Base-by-base conservation (phyloP, 2,888 invertebrate species). In the Eueremaeus valkanovi region DNA sequence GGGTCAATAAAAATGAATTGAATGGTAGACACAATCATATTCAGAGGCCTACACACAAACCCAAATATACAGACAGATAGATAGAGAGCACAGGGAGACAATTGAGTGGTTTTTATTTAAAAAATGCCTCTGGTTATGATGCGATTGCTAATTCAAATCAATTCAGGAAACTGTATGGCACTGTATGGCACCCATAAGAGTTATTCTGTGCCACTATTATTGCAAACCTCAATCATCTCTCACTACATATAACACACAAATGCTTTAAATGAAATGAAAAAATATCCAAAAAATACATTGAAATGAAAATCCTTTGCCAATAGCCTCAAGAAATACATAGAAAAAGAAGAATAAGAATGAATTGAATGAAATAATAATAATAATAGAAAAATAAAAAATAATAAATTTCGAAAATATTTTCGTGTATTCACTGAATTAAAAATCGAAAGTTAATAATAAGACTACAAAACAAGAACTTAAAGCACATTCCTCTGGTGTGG, bases 1-100 rank as follows among this genome's bases (percentile, higher is more conserved):
- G 63, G 29, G 63, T 63, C 63, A 63, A 63, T 63, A 63, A 63
- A 63, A 63, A 63, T 33, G 29, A 63, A 63, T 63, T 63, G 63
- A 63, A 63, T 63, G 63, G 29, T n/a, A n/a, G n/a, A n/a, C n/a
- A n/a, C n/a, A n/a, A n/a, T n/a, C n/a, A n/a, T n/a, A n/a, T n/a
- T n/a, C n/a, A n/a, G n/a, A n/a, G n/a, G n/a, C n/a, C n/a, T n/a
- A n/a, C n/a, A n/a, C n/a, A n/a, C n/a, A 36, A 36, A 36, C 36
- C 36, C 36, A 36, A 11, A 36, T 8, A 8, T n/a, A n/a, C n/a
- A n/a, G n/a, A n/a, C n/a, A n/a, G n/a, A n/a, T n/a, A n/a, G n/a
- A n/a, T n/a, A n/a, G n/a, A n/a, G n/a, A n/a, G n/a, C n/a, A n/a
- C n/a, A 55, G 21, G 21, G 24, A 27, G 11, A 55, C 55, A 55